Conservation (phyloP, 2,888 invertebrate genomes). For the Ectemnius cavifrons region DNA sequence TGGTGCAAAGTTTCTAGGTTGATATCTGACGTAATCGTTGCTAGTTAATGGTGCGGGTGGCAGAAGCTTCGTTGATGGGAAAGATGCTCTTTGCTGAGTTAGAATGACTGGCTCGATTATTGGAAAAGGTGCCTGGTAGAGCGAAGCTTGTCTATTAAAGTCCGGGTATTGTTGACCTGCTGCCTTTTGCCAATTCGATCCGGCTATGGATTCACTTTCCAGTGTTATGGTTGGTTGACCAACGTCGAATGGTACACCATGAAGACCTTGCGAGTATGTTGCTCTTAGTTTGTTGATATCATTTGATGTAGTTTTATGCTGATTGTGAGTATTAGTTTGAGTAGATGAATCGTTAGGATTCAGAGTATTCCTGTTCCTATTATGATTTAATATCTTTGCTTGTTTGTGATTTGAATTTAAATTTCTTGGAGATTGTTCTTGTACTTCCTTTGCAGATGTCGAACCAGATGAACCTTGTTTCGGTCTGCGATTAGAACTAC, state of each 20-base stretch:
- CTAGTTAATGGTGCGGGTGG: constrained; percentile 5
- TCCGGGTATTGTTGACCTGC: background rate
- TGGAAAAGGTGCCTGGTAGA: no score
- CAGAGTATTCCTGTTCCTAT: background rate
- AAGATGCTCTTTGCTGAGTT: constrained; percentile 4
- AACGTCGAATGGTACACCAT: background rate
- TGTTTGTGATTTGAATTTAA: background rate
- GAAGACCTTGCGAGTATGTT: background rate
- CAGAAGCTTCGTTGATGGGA: constrained; percentile 12
- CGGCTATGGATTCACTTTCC: background rate
- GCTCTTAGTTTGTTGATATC: background rate
- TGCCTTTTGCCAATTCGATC: background rate
- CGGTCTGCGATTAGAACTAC: background rate
- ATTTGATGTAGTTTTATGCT: background rate
- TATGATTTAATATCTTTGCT: background rate
- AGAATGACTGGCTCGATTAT: background rate
- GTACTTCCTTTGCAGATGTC: background rate
- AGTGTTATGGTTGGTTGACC: background rate
- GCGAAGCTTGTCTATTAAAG: background rate
- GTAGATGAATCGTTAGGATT: background rate
- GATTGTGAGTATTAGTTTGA: background rate
- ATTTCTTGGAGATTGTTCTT: background rate
- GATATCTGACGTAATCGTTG: constrained; percentile 11
- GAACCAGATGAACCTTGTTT: background rate
- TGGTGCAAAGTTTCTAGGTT: background rate